Evolutionary conservation across 2,888 invertebrate species (phyloP), one percentile per base, ranked within the genome.

Genomic region (Osmoderma eremita): DNA sequence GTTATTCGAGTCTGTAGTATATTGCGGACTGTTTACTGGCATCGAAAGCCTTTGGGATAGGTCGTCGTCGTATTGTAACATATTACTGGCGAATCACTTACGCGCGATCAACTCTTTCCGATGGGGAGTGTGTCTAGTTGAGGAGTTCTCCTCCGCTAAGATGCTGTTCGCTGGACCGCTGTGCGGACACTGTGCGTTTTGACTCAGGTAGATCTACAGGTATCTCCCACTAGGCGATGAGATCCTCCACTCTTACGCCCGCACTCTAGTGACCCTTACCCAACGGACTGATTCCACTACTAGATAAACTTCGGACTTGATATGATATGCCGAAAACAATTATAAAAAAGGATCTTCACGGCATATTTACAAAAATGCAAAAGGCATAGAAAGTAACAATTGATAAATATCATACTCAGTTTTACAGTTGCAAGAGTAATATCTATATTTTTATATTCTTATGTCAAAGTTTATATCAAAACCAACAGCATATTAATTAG

Each of bases 1-100:
- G 70, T 81, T 82, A 71, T 81, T 81, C 8, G 81, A 77, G 70
- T 82, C 81, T 12, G 56, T 45, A 36, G 79, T 76, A 45, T 74
- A 75, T 50, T 75, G 74, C 18, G 73, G 69, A 56, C 70, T 73
- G 50, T 76, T 74, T 22, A 75, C 62, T 13, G 78, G 75, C 49
- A 81, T 69, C 3, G 80, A 77, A 36, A 82, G 75, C 62, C 82
- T 75, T 70, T 81, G 76, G 3, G 81, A 79, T 22, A 82, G 71
- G 68, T 80, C 80, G 56, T 79, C 78, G 70, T 80, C 76, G 75
- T 75, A 81, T 48, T 79, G 76, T 51, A 81, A 53, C 68, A 68
- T 68, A 30, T 61, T 61, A 10, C 12, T 30, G 8, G 6, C 15
- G 30, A 56, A 56, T 20, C 58, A 61, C 58, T 30, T 45, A 20